Evolutionary conservation across 2,888 invertebrate species (phyloP).

Genomic region (Nasonovia ribisnigri): DNA sequence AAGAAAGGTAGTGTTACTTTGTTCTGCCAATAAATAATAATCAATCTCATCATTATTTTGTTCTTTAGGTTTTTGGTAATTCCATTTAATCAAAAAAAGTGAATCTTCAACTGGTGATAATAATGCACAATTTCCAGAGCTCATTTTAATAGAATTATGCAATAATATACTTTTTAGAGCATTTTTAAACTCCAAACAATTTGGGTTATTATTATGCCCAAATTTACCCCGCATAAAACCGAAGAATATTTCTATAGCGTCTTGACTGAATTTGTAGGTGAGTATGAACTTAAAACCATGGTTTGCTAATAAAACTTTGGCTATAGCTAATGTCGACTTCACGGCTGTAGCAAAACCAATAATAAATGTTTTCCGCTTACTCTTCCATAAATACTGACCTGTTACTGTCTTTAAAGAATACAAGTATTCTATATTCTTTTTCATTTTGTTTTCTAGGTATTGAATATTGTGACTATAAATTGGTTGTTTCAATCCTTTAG

Average conservation of each 20-base stretch:
- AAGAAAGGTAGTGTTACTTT: no score
- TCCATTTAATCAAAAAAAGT: neutral
- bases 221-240: neutral
- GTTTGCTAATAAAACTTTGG: neutral
- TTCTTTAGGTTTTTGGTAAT: neutral
- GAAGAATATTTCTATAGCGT: neutral
- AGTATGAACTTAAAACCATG: constrained; percentile 18
- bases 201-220: neutral
- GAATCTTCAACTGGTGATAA: neutral
- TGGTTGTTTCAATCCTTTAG: neutral
- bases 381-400: neutral
- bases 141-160: neutral
- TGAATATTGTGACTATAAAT: neutral
- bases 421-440: neutral
- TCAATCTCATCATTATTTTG: no score
- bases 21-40: no score
- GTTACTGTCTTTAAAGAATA: neutral
- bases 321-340: neutral
- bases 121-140: neutral
- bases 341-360: neutral
- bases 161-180: constrained; percentile 12
- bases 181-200: neutral
- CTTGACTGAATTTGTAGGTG: constrained; percentile 18
- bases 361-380: neutral
- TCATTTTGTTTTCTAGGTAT: neutral